Percentiles rank a stretch among this genome's conserved stretches.
These are phyloP conservation scores for Therioaphis trifolii DNA, from an alignment of 2,888 invertebrate genomes.

Conservation along the genomic window DNA sequence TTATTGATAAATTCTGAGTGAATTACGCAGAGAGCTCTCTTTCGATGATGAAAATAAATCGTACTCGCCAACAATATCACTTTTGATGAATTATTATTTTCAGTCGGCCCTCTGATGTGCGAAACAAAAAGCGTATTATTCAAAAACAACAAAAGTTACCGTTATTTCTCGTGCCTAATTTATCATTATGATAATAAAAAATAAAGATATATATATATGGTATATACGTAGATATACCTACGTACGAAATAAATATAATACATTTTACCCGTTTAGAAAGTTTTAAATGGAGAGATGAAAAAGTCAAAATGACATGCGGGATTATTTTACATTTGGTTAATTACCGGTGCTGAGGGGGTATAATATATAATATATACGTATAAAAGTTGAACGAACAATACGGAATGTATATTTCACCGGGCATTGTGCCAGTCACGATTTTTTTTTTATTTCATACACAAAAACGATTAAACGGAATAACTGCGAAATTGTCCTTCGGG, in stretches of 20 bases:
- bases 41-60: not conserved
- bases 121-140: not conserved
- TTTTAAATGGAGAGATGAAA: not conserved
- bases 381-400: constrained; percentile 41
- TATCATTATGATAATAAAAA: constrained; percentile 1
- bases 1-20: not conserved
- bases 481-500: not conserved
- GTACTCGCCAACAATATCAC: not conserved
- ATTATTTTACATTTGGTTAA: constrained; percentile 50
- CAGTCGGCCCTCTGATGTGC: not conserved
- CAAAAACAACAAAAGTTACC: not conserved
- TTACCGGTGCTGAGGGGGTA: constrained; percentile 27
- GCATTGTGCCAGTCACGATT: constrained; percentile 44
- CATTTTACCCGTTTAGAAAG: not conserved
- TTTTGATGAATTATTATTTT: constrained; percentile 2
- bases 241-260: not conserved
- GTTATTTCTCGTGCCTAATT: not conserved
- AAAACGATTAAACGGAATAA: constrained; percentile 23
- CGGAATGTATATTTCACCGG: constrained; percentile 29
- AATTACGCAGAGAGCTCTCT: not conserved
- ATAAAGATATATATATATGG: not conserved
- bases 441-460: not conserved
- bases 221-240: no score
- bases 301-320: constrained; percentile 12
- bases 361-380: not conserved